A percentile compares a stretch with the other conserved stretches of the same genome.
Conservation (phyloP, 2,797 vertebrate species). For the Galaxias olidus region DNA sequence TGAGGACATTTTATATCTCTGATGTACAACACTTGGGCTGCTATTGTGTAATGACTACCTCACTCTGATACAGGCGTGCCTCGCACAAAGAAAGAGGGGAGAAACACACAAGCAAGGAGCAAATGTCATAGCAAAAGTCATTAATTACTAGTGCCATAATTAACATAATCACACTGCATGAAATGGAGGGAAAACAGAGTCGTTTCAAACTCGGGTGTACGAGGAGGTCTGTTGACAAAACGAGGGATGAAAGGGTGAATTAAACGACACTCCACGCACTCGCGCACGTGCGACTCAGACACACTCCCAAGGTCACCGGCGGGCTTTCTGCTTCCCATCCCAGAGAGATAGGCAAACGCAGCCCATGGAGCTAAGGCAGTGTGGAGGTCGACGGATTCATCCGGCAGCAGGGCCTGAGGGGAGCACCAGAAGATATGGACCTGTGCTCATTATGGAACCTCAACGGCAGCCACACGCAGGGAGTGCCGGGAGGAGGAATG, state of each 20-base stretch:
- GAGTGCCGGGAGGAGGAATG: conserved; percentile 32
- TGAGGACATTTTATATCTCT: conserved; percentile 66
- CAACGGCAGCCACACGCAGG: conserved; percentile 1
- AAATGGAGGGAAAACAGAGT: conserved; percentile 1
- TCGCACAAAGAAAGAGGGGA: conserved; percentile 32
- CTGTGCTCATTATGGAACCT: conserved; percentile 15
- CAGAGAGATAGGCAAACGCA: too few species aligned
- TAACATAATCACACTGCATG: conserved; percentile 27
- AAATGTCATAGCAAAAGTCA: conserved; percentile 46
- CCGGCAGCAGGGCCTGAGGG: too few species aligned
- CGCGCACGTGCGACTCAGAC: too few species aligned
- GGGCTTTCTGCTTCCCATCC: too few species aligned
- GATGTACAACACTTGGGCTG: conserved; percentile 53
- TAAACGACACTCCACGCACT: neutral
- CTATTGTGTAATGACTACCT: conserved; percentile 55
- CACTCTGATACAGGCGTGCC: conserved; percentile 56
- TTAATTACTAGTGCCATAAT: conserved; percentile 40
- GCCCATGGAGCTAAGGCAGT: too few species aligned
- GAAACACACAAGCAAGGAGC: conserved; percentile 37
- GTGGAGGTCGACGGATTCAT: too few species aligned
- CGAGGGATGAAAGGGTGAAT: neutral
- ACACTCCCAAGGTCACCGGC: too few species aligned
- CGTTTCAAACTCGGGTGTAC: too few species aligned
- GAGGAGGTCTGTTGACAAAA: neutral
- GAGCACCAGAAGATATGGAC: too few species aligned